Evolutionary conservation across 2,888 invertebrate species (phyloP), one percentile per base, ranked within the genome.

Genomic region (Sipunculus nudus): DNA sequence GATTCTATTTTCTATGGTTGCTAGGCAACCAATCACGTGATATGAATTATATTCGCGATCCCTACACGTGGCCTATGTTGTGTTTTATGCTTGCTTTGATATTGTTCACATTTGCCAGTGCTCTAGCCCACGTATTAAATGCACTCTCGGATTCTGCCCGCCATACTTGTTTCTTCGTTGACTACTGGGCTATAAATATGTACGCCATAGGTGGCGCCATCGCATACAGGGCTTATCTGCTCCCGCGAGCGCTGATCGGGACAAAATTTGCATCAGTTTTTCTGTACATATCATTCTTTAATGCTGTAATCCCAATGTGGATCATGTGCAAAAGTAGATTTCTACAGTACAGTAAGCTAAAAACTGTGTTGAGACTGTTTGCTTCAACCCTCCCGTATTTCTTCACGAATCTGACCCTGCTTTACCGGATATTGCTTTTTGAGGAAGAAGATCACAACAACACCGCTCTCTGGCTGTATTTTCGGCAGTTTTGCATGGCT

Each of bases 161-260:
- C 1, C 84, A 86, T 63, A 74, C 86, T 6, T 86, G 85, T 65
- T 86, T 85, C 71, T 84, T 86, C 70, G 61, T 85, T 19, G 86
- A 86, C 65, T 86, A 86, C 68, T 77, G 79, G 13, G 82, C 83
- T 3, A 73, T 86, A 5, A 81, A 84, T 61, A 61, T 84, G 25
- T 84, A 84, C 66, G 76, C 80, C n/a, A 80, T 81, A 57, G 85
- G 84, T 10, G 71, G 69, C 3, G 78, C 78, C 3, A 65, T 80
- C 4, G 76, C 81, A 1, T 85, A 84, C 70, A 73, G 79, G 26
- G 81, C 84, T 1, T 86, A 86, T 67, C 71, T 75, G 25, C 83
- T 85, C 56, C 84, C 85, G 0, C 59, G 66, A 2, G 68, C 63
- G 2, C 67, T 82, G 32, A 60, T 74, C 19, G 59, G 67, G n/a